These are phyloP conservation scores for Tenrec ecaudatus DNA, from an alignment of 2,113 vertebrate genomes.

Conservation along the genomic window DNA sequence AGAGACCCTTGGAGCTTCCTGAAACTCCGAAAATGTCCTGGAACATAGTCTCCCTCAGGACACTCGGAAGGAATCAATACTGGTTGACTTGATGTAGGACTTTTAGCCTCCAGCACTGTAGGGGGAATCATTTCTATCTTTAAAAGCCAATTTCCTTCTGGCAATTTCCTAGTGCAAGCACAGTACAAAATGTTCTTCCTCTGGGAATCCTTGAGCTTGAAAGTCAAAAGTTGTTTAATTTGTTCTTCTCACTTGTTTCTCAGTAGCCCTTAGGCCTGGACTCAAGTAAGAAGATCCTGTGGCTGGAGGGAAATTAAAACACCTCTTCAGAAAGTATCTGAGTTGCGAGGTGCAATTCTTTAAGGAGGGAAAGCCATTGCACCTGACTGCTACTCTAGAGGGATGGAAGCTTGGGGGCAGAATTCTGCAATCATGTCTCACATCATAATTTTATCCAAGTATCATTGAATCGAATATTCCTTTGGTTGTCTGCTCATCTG, in stretches of 20 bases:
- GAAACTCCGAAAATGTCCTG: no score
- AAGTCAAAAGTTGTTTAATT: neutral
- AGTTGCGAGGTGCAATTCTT: neutral
- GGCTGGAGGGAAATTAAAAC: neutral
- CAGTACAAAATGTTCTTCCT: neutral
- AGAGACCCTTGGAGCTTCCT: no score
- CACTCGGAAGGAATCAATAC: no score
- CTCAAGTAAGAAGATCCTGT: neutral
- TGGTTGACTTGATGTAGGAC: no score
- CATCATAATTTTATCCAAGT: no score
- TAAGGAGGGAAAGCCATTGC: neutral
- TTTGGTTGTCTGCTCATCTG: neutral
- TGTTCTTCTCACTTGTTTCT: neutral
- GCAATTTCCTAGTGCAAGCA: no score
- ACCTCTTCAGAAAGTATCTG: neutral
- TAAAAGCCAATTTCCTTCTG: no score
- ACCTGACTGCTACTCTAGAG: neutral
- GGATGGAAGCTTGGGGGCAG: fast-evolving
- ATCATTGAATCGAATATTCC: neutral
- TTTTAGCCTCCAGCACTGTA: no score
- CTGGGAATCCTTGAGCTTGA: neutral
- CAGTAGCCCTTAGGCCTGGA: neutral
- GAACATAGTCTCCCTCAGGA: no score
- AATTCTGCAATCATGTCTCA: neutral
- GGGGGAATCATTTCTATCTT: no score